Base-by-base conservation (phyloP, 2,113 vertebrate genomes). In the Myiagra hebetior region DNA sequence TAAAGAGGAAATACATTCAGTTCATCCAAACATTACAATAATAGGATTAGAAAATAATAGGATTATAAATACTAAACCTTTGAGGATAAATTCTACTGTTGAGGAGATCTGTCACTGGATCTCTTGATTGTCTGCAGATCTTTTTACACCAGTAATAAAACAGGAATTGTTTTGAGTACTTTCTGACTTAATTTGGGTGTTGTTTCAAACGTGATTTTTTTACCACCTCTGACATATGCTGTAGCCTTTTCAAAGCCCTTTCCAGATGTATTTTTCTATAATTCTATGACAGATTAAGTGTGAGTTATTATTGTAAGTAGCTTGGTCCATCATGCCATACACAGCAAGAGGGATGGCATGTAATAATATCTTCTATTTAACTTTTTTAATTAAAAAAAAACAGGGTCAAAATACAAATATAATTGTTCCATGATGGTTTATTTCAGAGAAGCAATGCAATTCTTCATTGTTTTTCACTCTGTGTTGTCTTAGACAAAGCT, bases 41-140 rank as follows among this genome's bases (percentile, higher is more conserved):
- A 99, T 98, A 98, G 98, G 98, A 99, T 99, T 99, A 99, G 95
- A 97, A 98, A 98, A 98, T 98, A 98, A 98, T 96, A 98, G 91
- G 95, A 97, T 98, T 98, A 97, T 92, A 97, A 97, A 95, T 92
- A 95, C 78, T 97, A 98, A 98, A 96, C 41, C 92, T 97, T 97
- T 93, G 85, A 91, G 85, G 75, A 93, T 96, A 96, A 96, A 95
- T 97, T 97, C 85, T 95, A 33, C 79, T 81, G 31, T 87, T 92
- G 85, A 74, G 31, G 50, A 97, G 82, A 95, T 86, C 84, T 74
- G 44, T 88, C 75, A 44, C 69, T 95, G 73, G 83, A 94, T 95
- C 76, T 95, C 76, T 89, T 94, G 91, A 63, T 89, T 93, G 30
- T 89, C 65, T 93, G 62, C 35, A 50, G 92, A 85, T 96, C 59